These are phyloP conservation scores for Drosophila vallismaia DNA, from an alignment of 2,888 invertebrate species.

Conservation along the genomic window DNA sequence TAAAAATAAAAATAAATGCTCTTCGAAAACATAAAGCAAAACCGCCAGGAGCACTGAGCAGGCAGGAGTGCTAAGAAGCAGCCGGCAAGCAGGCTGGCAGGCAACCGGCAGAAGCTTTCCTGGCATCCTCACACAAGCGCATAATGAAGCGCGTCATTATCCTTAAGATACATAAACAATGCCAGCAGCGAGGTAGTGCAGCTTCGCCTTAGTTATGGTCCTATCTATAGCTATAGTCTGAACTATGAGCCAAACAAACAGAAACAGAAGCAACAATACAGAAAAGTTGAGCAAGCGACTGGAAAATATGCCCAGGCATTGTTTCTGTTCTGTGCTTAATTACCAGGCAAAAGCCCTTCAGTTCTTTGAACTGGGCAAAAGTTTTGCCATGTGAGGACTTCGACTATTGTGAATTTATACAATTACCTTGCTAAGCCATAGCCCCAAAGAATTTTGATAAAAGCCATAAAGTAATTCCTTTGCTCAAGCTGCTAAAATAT, in stretches of 20 bases:
- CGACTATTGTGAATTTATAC: constrained; percentile 21
- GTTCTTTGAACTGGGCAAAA: constrained; percentile 52
- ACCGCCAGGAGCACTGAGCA: constrained; percentile 37
- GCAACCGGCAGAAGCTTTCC: constrained; percentile 18
- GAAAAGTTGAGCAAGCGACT: constrained; percentile 56
- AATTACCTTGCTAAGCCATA: constrained; percentile 16
- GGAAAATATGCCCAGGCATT: constrained; percentile 65
- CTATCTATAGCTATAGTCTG: constrained; percentile 43
- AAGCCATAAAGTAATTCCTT: not conserved
- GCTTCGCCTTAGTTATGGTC: constrained; percentile 16
- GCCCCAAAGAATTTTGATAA: not conserved
- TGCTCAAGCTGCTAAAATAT: not conserved
- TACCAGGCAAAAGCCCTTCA: constrained; percentile 54
- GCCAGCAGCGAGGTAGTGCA: constrained; percentile 51
- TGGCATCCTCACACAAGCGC: constrained; percentile 54
- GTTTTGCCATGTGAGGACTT: constrained; percentile 31
- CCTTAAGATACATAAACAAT: constrained; percentile 75
- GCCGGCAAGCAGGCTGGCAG: constrained; percentile 27
- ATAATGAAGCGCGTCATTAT: constrained; percentile 81
- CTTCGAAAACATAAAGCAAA: constrained; percentile 36
- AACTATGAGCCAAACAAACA: constrained; percentile 67
- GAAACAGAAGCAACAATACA: constrained; percentile 39
- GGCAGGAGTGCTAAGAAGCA: constrained; percentile 55
- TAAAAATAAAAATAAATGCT: constrained; percentile 52
- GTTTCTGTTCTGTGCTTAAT: constrained; percentile 63